Evolutionary conservation across 2,888 invertebrate species (phyloP).

Genomic region (Pseudanteris insignis): DNA sequence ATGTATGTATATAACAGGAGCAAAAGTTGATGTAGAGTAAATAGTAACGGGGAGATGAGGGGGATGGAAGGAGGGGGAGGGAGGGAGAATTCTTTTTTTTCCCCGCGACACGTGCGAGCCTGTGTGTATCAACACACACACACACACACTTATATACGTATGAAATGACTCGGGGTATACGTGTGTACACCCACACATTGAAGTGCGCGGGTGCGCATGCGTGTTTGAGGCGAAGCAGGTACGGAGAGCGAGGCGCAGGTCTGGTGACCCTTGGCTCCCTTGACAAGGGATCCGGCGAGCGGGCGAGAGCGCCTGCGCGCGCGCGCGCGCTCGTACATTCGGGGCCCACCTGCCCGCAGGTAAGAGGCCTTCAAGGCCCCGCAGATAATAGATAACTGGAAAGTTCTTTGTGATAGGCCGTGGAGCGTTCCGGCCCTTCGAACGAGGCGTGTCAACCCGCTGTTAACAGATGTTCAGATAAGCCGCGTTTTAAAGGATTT

Average conservation of each 20-base stretch:
- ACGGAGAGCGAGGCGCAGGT: conserved; percentile 39
- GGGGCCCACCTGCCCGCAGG: conserved; percentile 63
- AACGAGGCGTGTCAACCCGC: conserved; percentile 54
- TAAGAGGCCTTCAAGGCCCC: conserved; percentile 55
- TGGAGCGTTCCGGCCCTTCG: conserved; percentile 48
- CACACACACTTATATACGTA: too few relatives aligned
- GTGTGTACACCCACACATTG: too few relatives aligned
- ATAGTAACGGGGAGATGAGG: conserved; percentile 2
- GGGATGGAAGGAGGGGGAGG: not conserved
- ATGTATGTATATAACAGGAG: conserved; percentile 3
- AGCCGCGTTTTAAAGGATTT: conserved; percentile 60
- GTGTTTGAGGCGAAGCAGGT: conserved; percentile 15
- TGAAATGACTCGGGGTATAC: too few relatives aligned
- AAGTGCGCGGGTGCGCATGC: not conserved
- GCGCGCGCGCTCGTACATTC: conserved; percentile 50
- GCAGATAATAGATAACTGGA: conserved; percentile 65
- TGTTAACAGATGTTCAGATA: conserved; percentile 66
- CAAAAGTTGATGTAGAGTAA: conserved; percentile 10
- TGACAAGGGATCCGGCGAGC: conserved; percentile 56
- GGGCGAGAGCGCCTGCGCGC: conserved; percentile 13
- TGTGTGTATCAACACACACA: not conserved
- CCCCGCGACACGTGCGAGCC: not conserved
- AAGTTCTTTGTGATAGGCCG: conserved; percentile 61
- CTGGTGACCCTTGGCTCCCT: conserved; percentile 57
- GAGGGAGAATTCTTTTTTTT: conserved; percentile 12